Percentiles rank a stretch among this genome's conserved stretches.
phyloP scores from a whole-genome alignment of 2,797 vertebrate genomes.

The Gastrophryne carolinensis region DNA sequence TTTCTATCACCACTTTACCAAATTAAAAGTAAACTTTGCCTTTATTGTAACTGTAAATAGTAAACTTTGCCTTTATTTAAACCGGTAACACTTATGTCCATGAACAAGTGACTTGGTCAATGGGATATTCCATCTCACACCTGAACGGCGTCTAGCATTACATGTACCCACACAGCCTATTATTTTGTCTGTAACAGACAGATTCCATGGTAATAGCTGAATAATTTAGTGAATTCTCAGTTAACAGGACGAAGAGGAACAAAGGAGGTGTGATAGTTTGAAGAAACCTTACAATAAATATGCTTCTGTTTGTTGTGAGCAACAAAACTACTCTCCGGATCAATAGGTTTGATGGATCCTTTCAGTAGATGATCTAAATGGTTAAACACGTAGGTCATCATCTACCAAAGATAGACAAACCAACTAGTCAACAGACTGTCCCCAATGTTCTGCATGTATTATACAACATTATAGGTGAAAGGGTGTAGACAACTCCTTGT shows the following conservation, averaged over 20 bases:
- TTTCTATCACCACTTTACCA: no score
- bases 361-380: not conserved
- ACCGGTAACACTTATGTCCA: not conserved
- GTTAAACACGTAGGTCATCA: no score
- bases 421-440: no score
- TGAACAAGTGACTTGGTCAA: not conserved
- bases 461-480: no score
- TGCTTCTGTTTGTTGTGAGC: slow-evolving; percentile 11
- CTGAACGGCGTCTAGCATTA: slow-evolving; percentile 21
- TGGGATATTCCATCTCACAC: slow-evolving; percentile 34
- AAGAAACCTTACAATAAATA: not conserved
- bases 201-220: slow-evolving; percentile 45
- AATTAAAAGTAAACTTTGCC: no score
- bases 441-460: no score
- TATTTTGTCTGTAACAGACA: slow-evolving; percentile 32
- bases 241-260: slow-evolving; percentile 9
- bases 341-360: not conserved
- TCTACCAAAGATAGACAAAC: no score
- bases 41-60: no score
- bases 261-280: slow-evolving; percentile 14
- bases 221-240: slow-evolving; percentile 48
- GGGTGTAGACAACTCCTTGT: no score
- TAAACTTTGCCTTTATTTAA: no score
- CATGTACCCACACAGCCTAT: not conserved
- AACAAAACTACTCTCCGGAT: not conserved